Conservation (phyloP, 1,140 invertebrate genomes). For the Eulimnadia texana region DNA sequence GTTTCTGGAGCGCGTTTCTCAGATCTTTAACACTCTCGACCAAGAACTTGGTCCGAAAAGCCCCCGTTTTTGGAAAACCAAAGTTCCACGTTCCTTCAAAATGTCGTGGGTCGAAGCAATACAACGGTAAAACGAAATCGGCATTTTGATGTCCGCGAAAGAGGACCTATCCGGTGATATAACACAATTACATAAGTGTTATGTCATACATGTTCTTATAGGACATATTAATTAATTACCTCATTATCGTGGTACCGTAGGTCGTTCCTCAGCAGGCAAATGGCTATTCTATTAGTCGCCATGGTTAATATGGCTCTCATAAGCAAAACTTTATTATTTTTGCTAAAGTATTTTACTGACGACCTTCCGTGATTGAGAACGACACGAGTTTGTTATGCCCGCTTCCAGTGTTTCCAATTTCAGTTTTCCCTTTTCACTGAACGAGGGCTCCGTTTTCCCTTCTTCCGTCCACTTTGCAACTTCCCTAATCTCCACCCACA, state of each 20-base stretch:
- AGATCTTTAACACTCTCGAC: constrained; percentile 26
- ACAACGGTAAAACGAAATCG: constrained; percentile 27
- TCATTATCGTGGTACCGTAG: constrained; percentile 29
- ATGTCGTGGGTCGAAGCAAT: constrained; percentile 30
- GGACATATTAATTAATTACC: constrained; percentile 20
- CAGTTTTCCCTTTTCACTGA: no score
- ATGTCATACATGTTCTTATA: neutral
- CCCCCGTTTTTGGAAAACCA: constrained; percentile 28
- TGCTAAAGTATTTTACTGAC: no score
- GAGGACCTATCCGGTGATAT: constrained; percentile 1
- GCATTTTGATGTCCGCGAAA: constrained; percentile 16
- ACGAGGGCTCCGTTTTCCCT: no score
- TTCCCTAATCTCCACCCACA: no score
- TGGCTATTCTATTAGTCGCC: constrained; percentile 8
- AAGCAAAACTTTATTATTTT: neutral
- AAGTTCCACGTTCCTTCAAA: constrained; percentile 26
- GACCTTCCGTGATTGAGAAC: no score
- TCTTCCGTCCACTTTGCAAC: no score
- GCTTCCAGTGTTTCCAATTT: no score
- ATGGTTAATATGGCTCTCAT: neutral
- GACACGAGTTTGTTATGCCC: no score
- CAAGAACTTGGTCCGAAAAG: constrained; percentile 26
- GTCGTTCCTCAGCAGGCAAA: constrained; percentile 27
- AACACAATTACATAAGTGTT: constrained; percentile 13
- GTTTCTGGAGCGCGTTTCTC: constrained; percentile 19